A percentile compares a stretch with the other conserved stretches of the same genome.
phyloP scores from a whole-genome alignment of 2,888 invertebrate species.

The Teinopalpus imperialis region DNA sequence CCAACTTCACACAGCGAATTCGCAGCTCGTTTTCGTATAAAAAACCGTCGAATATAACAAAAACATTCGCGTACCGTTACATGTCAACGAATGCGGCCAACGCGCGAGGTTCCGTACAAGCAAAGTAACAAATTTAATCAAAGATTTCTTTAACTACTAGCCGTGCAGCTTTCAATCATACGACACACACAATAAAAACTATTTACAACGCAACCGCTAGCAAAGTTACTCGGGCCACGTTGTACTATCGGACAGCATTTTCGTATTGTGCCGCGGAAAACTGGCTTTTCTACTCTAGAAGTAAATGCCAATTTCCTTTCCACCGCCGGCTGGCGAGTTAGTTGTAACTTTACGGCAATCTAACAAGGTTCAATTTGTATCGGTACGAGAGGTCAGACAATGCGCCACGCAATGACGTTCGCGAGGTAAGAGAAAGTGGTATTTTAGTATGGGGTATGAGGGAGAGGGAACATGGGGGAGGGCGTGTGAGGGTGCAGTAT shows the following conservation, averaged over 20 bases:
- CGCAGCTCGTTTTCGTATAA: conserved; percentile 38
- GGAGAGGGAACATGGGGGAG: conserved; percentile 55
- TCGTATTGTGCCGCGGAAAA: conserved; percentile 74
- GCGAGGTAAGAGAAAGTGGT: conserved; percentile 52
- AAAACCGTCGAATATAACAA: conserved; percentile 62
- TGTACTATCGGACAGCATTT: conserved; percentile 67
- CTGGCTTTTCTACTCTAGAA: conserved; percentile 75
- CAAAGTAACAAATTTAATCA: conserved; percentile 44
- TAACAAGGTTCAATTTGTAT: conserved; percentile 43
- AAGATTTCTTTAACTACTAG: conserved; percentile 19
- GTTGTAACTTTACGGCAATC: conserved; percentile 40
- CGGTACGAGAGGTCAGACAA: conserved; percentile 54
- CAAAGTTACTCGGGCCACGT: conserved; percentile 44
- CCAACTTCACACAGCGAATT: conserved; percentile 54
- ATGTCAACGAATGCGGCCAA: conserved; percentile 71
- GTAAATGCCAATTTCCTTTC: conserved; percentile 80
- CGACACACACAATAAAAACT: conserved; percentile 27
- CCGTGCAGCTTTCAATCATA: conserved; percentile 41
- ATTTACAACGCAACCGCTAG: conserved; percentile 25
- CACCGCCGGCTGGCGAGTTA: conserved; percentile 34
- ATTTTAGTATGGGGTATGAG: conserved; percentile 40
- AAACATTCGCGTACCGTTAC: conserved; percentile 77
- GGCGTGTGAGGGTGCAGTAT: conserved; percentile 68
- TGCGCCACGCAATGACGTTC: conserved; percentile 81
- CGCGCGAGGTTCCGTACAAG: conserved; percentile 54